Base-by-base conservation (phyloP, 1,140 invertebrate species). In the Ceratina australensis region DNA sequence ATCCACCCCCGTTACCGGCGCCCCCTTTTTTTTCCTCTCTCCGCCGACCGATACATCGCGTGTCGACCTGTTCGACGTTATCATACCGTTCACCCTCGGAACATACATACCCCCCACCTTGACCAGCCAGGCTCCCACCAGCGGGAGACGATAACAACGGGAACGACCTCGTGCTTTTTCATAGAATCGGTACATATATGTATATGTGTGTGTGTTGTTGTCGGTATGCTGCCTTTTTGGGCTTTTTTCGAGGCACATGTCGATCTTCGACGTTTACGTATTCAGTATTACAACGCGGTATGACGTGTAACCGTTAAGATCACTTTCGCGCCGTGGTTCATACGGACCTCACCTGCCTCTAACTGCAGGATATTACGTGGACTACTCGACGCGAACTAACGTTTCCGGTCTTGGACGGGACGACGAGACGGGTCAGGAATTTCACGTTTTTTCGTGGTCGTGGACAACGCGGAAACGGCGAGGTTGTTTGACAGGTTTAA, bases 31-130 rank as follows among this genome's bases (percentile, higher is more conserved):
- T 86, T 83, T 83, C 61, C 77, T 79, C 82, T 81, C 75, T 78
- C 79, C 80, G 33, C 56, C 72, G 78, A 80, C 78, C 79, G 82
- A 85, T 84, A 84, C 83, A 77, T 84, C 71, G 83, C 82, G 79
- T 84, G 83, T 78, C 83, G 82, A 85, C 79, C 72, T 60, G 83
- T 81, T 85, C 79, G 81, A 80, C 81, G 82, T 84, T 85, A 84
- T 84, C 83, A 72, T 84, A 73, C 60, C 69, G 78, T 78, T 84
- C 82, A 84, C 83, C 82, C 82, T 84, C 78, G 63, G 82, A 84
- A 79, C 82, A 83, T 57, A 83, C 81, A 84, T 80, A 76, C 78
- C 76, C 81, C 76, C 82, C 82, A 83, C 81, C 57, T 79, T 47
- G 26, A 24, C 52, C 76, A 18, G 16, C 61, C 63, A 33, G 56